Base-by-base conservation (phyloP, 2,888 invertebrate species). In the Panorpa germanica region DNA sequence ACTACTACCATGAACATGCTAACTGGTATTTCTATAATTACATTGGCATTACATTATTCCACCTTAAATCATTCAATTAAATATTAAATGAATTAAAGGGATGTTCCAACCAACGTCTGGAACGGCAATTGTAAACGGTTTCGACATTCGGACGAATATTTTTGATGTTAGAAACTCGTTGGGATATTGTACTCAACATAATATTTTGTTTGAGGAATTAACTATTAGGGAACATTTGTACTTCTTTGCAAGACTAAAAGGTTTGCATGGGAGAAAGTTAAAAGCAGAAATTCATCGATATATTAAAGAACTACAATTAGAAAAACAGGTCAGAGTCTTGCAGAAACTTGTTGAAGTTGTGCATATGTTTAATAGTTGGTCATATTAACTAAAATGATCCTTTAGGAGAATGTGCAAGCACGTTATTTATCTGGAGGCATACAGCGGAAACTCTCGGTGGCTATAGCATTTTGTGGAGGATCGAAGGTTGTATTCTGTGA, bases 1-100 rank as follows among this genome's bases (percentile, higher is more conserved):
- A 86, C 88, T 1, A 90, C 91, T 0, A 85, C 88, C 2, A 86
- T 91, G 63, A 82, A 83, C 0, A 88, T 91, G 75, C 54, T 91
- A 24, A 88, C 86, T 21, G 90, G 75, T 69, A 43, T 43, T 27
- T n/a, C n/a, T n/a, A n/a, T n/a, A n/a, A n/a, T n/a, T n/a, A n/a
- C n/a, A n/a, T n/a, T n/a, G n/a, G n/a, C n/a, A n/a, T n/a, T n/a
- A n/a, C n/a, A n/a, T n/a, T n/a, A n/a, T n/a, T n/a, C n/a, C n/a
- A n/a, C n/a, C n/a, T n/a, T n/a, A n/a, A n/a, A n/a, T n/a, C n/a
- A n/a, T n/a, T n/a, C n/a, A n/a, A n/a, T n/a, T n/a, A n/a, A n/a
- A n/a, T n/a, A n/a, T n/a, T n/a, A n/a, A n/a, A n/a, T n/a, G n/a
- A n/a, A n/a, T 36, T 39, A 4, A 34, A 64, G 68, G 69, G 23